Base-by-base conservation (phyloP, 2,797 vertebrate genomes). In the Lepilemur septentrionalis region DNA sequence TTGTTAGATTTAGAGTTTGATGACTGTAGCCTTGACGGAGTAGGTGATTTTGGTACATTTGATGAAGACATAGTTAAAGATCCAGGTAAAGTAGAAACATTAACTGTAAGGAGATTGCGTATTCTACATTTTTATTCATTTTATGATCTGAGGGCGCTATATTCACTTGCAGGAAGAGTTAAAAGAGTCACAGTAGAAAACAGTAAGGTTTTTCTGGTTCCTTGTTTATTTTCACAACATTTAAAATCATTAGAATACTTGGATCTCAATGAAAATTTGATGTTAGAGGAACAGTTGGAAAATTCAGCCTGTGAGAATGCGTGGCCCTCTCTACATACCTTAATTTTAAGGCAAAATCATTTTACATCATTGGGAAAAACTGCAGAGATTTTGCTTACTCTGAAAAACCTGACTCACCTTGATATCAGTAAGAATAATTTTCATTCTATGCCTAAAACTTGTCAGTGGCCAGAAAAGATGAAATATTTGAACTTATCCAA, bases 401-500 rank as follows among this genome's bases (percentile, higher is more conserved):
- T 99, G 61, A 75, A 30, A 35, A 98, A 95, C 15, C 97, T 99
- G 22, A 97, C 69, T 8, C 69, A 92, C 69, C 98, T 99, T 28
- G 99, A 99, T 55, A 65, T 99, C 90, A 99, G 99, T 79, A 98
- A 91, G 48, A 99, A 99, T 52, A 98, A 87, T 30, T 99, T 99
- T 94, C 55, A 90, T 61, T 93, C 80, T 2, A 98, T 98, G 94
- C 97, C 98, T 2, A 78, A 96, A 46, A 80, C 10, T 3, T 99
- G 99, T 82, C 83, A 17, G 12, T 99, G 99, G 99, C 98, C 99
- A 5, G 5, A 75, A 46, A 96, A 35, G 15, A 97, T 99, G 84
- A 98, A 93, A 75, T 98, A 96, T 75, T 92, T 99, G 92, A 99
- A 99, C 76, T 97, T 99, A 55, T 99, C 99, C 43, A 89, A 97